Conservation (phyloP, 2,888 invertebrate species). For the Synanthedon vespiformis region DNA sequence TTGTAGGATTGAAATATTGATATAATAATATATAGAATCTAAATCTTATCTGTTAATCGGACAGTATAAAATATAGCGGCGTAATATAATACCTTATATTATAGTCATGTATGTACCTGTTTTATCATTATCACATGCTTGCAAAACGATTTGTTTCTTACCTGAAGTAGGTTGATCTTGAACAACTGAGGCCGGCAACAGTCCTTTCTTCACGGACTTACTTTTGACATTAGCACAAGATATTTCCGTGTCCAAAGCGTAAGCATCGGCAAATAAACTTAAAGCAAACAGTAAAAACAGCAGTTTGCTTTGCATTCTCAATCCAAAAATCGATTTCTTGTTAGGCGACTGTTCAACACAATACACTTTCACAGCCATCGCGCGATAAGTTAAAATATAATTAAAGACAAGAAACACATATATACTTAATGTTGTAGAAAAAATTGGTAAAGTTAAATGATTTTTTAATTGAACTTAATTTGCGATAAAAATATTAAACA, state of each 20-base stretch:
- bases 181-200: constrained; percentile 56
- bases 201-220: constrained; percentile 63
- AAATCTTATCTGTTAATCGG: too few relatives aligned
- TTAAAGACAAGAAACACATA: constrained; percentile 20
- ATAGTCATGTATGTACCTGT: too few relatives aligned
- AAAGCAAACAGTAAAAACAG: constrained; percentile 54
- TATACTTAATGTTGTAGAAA: constrained; percentile 37
- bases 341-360: constrained; percentile 61
- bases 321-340: constrained; percentile 68
- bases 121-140: constrained; percentile 33
- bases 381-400: constrained; percentile 21
- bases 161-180: constrained; percentile 66
- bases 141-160: constrained; percentile 39
- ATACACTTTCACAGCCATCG: constrained; percentile 66
- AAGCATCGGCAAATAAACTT: constrained; percentile 40
- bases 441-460: constrained; percentile 17
- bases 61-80: too few relatives aligned
- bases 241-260: constrained; percentile 44
- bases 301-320: constrained; percentile 58
- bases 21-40: too few relatives aligned
- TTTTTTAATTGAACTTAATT: constrained; percentile 19
- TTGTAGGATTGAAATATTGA: too few relatives aligned
- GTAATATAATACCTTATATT: too few relatives aligned
- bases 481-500: constrained; percentile 21
- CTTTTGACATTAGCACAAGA: constrained; percentile 65